A percentile compares a stretch with the other conserved stretches of the same genome.
These are phyloP conservation scores for Panthera uncia DNA, from an alignment of 2,113 vertebrate species.

Conservation along the genomic window DNA sequence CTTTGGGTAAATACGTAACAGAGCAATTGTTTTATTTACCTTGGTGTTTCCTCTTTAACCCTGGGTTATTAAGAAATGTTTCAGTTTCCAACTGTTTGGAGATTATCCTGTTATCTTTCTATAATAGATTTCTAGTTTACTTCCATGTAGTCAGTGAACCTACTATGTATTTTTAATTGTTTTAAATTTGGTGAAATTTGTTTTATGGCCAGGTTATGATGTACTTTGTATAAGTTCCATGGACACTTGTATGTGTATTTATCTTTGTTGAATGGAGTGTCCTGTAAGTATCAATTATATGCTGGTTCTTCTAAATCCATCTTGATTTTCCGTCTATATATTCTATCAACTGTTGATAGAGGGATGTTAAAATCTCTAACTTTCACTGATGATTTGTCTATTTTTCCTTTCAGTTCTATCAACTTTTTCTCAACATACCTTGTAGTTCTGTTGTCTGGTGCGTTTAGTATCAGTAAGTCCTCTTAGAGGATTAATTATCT, in stretches of 20 bases:
- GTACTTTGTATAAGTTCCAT: neutral
- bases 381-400: neutral
- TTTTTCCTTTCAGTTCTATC: neutral
- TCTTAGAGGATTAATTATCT: neutral
- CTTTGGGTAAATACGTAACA: too few species aligned
- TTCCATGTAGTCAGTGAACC: neutral
- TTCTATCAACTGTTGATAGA: neutral
- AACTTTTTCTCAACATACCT: neutral
- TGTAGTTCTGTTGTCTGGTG: neutral
- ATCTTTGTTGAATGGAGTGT: neutral
- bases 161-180: neutral
- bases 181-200: neutral
- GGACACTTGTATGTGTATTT: neutral
- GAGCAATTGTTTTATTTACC: neutral
- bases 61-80: neutral
- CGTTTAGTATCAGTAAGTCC: neutral
- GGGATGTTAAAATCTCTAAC: neutral
- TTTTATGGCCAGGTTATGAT: neutral
- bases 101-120: neutral
- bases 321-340: neutral
- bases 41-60: neutral
- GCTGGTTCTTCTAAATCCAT: neutral
- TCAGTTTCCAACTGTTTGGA: neutral
- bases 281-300: neutral
- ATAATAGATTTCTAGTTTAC: neutral